A percentile compares a stretch with the other conserved stretches of the same genome.
Conservation (phyloP, 2,888 invertebrate species). For the Carpatolechia fugitivella region DNA sequence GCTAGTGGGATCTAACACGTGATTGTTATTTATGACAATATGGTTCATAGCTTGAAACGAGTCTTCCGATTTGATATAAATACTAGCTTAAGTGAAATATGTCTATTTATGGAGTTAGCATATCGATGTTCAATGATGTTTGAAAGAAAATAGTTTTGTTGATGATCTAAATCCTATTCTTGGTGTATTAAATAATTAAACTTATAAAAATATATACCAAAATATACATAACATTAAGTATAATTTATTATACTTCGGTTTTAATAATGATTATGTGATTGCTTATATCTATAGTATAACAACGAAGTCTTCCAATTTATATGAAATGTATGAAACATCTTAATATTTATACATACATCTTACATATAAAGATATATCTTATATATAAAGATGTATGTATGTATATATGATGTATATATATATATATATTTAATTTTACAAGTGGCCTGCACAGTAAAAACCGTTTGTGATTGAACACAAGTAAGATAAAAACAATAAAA, state of each 20-base stretch:
- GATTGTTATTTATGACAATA: conserved; percentile 21
- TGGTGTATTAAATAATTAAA: conserved; percentile 45
- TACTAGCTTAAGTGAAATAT: conserved; percentile 13
- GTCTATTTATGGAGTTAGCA: conserved; percentile 10
- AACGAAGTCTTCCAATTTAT: conserved; percentile 71
- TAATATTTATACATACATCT: too few species aligned
- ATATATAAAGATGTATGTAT: too few species aligned
- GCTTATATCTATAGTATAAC: conserved; percentile 45
- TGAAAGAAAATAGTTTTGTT: conserved; percentile 26
- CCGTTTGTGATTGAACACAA: too few species aligned
- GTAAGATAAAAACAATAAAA: too few species aligned
- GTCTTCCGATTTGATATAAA: conserved; percentile 36
- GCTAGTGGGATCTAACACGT: conserved; percentile 23
- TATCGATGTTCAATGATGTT: conserved; percentile 3
- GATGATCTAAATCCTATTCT: conserved; percentile 41
- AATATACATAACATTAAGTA: background rate
- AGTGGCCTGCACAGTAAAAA: too few species aligned
- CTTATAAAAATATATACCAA: background rate
- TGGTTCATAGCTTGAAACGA: conserved; percentile 30
- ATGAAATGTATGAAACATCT: background rate
- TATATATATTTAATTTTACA: too few species aligned
- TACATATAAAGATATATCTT: too few species aligned
- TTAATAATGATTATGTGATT: background rate
- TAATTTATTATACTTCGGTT: background rate
- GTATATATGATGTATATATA: too few species aligned